Evolutionary conservation across 2,888 invertebrate genomes (phyloP), one percentile per base, ranked within the genome.

Genomic region (Psylliodes chrysocephalus): DNA sequence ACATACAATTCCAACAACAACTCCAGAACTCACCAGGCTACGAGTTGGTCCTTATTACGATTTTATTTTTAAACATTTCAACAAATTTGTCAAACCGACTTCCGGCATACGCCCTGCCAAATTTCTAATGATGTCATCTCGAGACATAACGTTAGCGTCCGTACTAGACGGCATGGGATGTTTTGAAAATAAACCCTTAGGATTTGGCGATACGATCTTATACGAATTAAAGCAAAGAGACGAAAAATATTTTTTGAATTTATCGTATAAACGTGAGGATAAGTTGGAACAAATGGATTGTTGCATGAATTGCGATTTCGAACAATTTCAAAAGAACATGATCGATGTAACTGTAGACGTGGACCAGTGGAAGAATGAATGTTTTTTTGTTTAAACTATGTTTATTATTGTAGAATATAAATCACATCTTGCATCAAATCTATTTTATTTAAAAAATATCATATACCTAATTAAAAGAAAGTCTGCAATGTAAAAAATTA

Each of bases 121-220:
- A 65, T 66, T 92, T 38, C 86, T 87, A 75, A 83, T 92, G 51
- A 92, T 91, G 73, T 91, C 91, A 71, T 91, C 85, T 0, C 94
- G 94, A 75, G 94, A 94, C 76, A 85, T 89, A 1, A 93, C 91
- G 0, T 79, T 94, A n/a, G 89, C 89, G 0, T 89, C 86, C 72
- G 72, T 93, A 35, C 83, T 94, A 1, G 89, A 89, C 78, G 86
- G 89, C 0, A 79, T 94, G 4, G 86, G 86, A 14, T 66, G 92
- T 22, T 93, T 85, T 71, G 85, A 90, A 5, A 38, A 54, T 5
- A 51, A 25, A 12, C 57, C 63, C 5, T 60, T 64, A 1, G 61
- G 61, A 30, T 68, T 62, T 57, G 60, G 61, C 3, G 59, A 64
- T 19, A 52, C 64, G 2, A 25, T 66, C 7, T 33, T 69, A 2